Evolutionary conservation across 37 sponge, comb jelly and placozoan genomes (phyloP).

Genomic region (Ianthella basta): DNA sequence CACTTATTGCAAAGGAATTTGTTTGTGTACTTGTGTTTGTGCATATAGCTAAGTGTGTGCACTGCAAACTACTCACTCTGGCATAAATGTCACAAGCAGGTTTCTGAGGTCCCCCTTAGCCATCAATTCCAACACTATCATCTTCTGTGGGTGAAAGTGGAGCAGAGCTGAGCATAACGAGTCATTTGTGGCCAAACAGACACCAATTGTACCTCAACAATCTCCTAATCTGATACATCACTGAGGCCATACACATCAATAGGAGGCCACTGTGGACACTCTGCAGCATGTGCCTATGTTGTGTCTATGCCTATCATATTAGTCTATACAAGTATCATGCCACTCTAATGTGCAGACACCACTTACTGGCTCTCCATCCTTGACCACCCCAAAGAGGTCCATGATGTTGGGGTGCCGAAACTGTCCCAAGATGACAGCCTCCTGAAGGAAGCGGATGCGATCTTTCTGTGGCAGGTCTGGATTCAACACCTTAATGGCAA

Average conservation of each 20-base stretch:
- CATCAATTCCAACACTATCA: constrained; percentile 21
- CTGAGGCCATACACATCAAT: too few species aligned
- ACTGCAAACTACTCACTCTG: neutral
- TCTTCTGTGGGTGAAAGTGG: neutral
- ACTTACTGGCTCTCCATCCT: constrained; percentile 64
- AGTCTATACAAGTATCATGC: too few species aligned
- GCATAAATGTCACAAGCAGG: neutral
- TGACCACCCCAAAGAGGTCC: constrained; percentile 65
- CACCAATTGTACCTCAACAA: too few species aligned
- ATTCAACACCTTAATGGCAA: constrained; percentile 66
- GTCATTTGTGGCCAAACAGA: too few species aligned
- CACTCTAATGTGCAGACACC: too few species aligned
- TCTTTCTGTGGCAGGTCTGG: constrained; percentile 5
- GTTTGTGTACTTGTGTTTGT: too few species aligned
- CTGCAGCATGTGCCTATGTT: too few species aligned
- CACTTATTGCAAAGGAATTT: too few species aligned
- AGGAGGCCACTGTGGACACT: too few species aligned
- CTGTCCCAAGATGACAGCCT: constrained; percentile 79
- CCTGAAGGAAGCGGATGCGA: constrained; percentile 65
- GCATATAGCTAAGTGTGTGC: too few species aligned
- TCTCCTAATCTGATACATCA: too few species aligned
- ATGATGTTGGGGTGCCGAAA: constrained; percentile 74
- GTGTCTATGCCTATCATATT: too few species aligned
- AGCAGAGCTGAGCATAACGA: neutral
- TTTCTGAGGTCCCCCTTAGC: constrained; percentile 7